Conservation (phyloP, 1,140 invertebrate species). For the Pentalonia nigronervosa region DNA sequence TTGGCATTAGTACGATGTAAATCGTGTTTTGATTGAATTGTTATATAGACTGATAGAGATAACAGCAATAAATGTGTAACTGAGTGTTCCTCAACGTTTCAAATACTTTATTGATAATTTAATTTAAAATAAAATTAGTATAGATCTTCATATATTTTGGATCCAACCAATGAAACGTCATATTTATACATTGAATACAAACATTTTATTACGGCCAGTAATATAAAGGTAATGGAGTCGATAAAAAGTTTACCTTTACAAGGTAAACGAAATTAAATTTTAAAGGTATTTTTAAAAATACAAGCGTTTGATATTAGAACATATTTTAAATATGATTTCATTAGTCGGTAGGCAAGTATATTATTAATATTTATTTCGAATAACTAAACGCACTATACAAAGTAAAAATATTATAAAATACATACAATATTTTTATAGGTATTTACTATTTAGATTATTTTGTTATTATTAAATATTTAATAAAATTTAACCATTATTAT, state of each 20-base stretch:
- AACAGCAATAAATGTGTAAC: too few species aligned
- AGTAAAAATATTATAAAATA: background rate
- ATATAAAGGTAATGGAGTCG: too few species aligned
- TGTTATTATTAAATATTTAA: background rate
- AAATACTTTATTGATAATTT: background rate
- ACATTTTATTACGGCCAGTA: too few species aligned
- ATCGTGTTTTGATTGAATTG: background rate
- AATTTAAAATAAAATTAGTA: background rate
- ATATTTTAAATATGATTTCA: background rate
- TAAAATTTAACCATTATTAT: background rate
- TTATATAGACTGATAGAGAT: background rate
- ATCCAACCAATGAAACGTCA: too few species aligned
- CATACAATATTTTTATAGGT: background rate
- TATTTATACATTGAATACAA: too few species aligned
- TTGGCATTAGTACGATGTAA: background rate
- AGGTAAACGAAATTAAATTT: too few species aligned
- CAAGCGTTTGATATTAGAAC: background rate
- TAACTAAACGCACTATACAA: background rate
- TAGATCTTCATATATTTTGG: background rate
- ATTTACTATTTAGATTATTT: background rate
- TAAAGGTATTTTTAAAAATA: background rate
- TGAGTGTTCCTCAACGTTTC: too few species aligned
- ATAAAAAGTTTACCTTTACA: too few species aligned
- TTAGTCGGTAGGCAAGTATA: background rate
- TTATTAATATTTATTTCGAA: background rate